Evolutionary conservation across 1,140 invertebrate species (phyloP), one percentile per base, ranked within the genome.

Genomic region (Pseudoatta argentina): DNA sequence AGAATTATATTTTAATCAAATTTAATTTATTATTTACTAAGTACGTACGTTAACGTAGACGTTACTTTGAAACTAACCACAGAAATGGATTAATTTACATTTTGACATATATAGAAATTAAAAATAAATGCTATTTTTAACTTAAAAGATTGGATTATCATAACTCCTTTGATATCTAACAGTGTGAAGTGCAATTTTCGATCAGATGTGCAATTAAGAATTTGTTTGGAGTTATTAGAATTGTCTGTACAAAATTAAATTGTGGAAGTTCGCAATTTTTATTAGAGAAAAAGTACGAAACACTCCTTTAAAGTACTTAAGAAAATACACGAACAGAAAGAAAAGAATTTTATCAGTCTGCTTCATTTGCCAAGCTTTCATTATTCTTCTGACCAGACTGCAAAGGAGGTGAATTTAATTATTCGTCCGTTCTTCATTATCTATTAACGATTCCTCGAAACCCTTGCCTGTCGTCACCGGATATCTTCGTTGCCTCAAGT

Each of bases 361-460:
- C 10, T 14, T 14, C 12, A 2, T 7, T 8, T 10, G 2, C 4
- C n/a, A 3, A 16, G 16, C 1, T 77, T 63, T 48, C 57, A 14
- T 27, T 61, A 16, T 12, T 16, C n/a, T 14, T 57, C 30, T 39
- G 30, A 39, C n/a, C 14, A 44, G 16, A 39, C 10, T 48, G 10
- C 6, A 44, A 63, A 63, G 16, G 5, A 48, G 16, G 21, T 10
- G 39, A 77, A 39, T 39, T 64, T 77, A 77, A 64, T 63, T 64
- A 77, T 39, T 77, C 57, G 57, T 44, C 14, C 57, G 39, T 44
- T 77, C 75, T 64, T 44, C 57, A 63, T 30, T 77, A 77, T 39
- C 30, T 75, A 75, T 75, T 75, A 75, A 77, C 21, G 34, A 64
- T 44, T 77, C 57, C 44, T 61, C 48, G 39, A 77, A 63, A 48